phyloP scores from a whole-genome alignment of 2,113 vertebrate genomes.

The Parotia lawesii region DNA sequence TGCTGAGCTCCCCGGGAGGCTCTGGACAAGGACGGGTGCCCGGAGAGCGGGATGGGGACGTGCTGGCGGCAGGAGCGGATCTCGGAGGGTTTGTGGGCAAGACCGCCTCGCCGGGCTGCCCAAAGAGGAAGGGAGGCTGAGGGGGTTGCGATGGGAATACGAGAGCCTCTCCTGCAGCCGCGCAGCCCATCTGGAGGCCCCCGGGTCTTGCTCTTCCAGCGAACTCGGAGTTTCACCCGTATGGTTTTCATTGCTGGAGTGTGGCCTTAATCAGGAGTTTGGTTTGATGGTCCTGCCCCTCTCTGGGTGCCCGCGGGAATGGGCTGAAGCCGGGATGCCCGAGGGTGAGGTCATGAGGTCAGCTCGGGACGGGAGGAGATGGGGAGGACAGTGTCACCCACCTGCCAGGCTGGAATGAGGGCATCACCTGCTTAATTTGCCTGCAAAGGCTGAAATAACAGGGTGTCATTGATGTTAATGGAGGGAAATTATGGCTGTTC shows the following conservation, averaged over 20 bases:
- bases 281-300: background rate
- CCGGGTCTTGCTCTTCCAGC: background rate
- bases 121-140: background rate
- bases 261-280: background rate
- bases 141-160: background rate
- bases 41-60: fast-evolving
- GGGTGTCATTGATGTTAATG: background rate
- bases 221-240: background rate
- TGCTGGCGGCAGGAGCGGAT: fast-evolving
- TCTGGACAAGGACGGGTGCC: fast-evolving
- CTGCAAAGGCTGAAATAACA: background rate
- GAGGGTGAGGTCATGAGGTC: background rate
- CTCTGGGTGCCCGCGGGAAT: fast-evolving
- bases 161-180: background rate
- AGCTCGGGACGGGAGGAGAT: background rate
- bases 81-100: background rate
- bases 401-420: background rate
- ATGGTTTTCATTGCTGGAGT: background rate
- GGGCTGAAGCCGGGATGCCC: background rate
- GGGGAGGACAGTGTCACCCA: background rate
- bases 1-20: background rate
- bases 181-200: background rate
- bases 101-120: background rate
- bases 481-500: background rate
- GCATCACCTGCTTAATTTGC: background rate